A percentile compares a stretch with the other conserved stretches of the same genome.
Conservation (phyloP, 2,797 vertebrate genomes). For the Threskiornis aethiopicus region DNA sequence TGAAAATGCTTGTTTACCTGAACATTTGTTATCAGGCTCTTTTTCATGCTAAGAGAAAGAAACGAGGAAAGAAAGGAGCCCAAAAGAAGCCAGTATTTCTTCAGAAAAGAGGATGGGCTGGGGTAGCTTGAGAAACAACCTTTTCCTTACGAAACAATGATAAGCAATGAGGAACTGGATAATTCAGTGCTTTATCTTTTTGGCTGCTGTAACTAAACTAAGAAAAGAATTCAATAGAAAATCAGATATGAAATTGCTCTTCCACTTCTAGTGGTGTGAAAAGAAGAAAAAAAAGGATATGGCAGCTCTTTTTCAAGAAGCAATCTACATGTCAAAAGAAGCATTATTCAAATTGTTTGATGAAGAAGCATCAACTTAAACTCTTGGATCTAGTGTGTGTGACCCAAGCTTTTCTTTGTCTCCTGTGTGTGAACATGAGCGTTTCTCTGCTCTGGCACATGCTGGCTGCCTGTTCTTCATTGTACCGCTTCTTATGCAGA, state of each 20-base stretch:
- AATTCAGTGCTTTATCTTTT: conserved; percentile 18
- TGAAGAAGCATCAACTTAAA: neutral
- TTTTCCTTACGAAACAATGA: conserved; percentile 4
- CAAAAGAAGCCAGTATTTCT: neutral
- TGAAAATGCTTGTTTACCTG: neutral
- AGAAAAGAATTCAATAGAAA: conserved; percentile 49
- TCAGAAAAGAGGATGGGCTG: neutral
- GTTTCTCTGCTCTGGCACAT: neutral
- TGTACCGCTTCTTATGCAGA: neutral
- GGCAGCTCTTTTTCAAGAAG: neutral
- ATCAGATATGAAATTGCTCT: conserved; percentile 44
- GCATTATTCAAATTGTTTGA: conserved; percentile 1
- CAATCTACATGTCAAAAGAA: neutral
- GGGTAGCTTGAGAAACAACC: neutral
- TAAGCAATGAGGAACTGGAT: neutral
- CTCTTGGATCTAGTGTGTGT: neutral
- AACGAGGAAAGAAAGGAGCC: neutral
- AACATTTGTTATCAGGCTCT: neutral
- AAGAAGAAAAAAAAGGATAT: neutral
- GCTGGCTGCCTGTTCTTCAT: neutral
- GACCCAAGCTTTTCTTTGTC: neutral
- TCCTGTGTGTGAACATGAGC: neutral
- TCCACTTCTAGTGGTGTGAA: neutral
- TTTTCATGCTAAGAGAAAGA: neutral
- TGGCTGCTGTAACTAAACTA: neutral